Evolutionary conservation across 2,797 vertebrate genomes (phyloP).

Genomic region (Dipus sagitta): DNA sequence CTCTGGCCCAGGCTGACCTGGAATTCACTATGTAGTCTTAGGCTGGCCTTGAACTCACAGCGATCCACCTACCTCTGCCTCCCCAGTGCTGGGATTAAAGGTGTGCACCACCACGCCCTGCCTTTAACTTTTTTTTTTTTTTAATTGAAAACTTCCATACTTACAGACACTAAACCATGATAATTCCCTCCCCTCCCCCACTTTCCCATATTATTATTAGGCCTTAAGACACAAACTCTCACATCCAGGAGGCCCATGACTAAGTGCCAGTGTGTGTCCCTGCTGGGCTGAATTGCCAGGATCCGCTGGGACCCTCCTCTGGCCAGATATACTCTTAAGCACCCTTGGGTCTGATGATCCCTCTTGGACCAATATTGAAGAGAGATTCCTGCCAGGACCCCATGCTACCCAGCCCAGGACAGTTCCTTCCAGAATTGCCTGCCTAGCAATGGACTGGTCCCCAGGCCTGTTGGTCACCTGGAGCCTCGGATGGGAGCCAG

Average conservation of each 20-base stretch:
- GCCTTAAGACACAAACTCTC: background rate
- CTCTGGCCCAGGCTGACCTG: no score
- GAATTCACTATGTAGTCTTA: no score
- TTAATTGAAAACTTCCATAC: no score
- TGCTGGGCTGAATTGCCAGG: background rate
- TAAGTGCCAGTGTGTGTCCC: background rate
- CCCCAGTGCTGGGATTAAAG: no score
- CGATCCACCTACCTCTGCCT: no score
- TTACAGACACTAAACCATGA: no score
- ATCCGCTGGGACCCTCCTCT: background rate
- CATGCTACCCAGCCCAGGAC: background rate
- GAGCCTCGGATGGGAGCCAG: constrained; percentile 61
- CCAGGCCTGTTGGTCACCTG: background rate
- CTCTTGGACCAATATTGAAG: background rate
- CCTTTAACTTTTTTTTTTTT: no score
- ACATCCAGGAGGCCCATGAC: background rate
- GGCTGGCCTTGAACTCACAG: no score
- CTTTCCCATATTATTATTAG: background rate
- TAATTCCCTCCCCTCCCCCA: no score
- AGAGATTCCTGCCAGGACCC: background rate
- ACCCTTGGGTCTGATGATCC: background rate
- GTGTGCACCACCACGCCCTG: no score
- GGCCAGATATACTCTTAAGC: background rate
- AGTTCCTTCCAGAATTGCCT: background rate
- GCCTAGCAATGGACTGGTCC: background rate